Evolutionary conservation across 2,113 vertebrate species (phyloP), one percentile per base, ranked within the genome.

Genomic region (Dicerorhinus sumatrensis): DNA sequence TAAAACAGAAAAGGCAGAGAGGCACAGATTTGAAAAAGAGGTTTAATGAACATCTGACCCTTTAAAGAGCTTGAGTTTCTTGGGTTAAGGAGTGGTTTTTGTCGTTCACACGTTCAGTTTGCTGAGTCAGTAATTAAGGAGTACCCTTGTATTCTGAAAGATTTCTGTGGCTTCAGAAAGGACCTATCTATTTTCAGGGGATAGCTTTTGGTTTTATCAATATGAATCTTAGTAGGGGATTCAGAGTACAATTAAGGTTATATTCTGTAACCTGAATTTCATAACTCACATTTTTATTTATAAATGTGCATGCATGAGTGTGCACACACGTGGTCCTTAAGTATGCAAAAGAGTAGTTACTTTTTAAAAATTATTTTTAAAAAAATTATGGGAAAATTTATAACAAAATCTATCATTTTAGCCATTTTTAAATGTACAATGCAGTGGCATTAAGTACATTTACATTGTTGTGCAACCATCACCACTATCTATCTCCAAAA

Each of bases 1-100:
- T 82, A 65, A 84, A 48, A 88, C 8, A 85, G 31, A 92, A 92
- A 89, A 96, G 39, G 23, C 36, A 92, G 70, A 87, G 58, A 80
- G 33, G 7, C 27, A 27, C n/a, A 83, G 27, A 56, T 69, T n/a
- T 92, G 33, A 42, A 91, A 80, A 69, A 56, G 16, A 51, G 17
- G 33, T 42, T 42, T 42, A 42, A 42, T 17, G 10, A 21, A 65
- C 42, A n/a, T 29, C 29, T 18, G 13, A 69, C 36, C 31, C 85
- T 70, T 58, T 51, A 76, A 89, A 89, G 42, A 51, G 2, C 16
- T 85, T 56, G 62, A 17, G 3, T 65, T 91, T 94, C 65, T 72
- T 70, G 13, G 67, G 21, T 54, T 89, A 60, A 76, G 21, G 60
- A 75, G 18, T 54, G 48, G 58, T 84, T 90, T 54, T 92, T 83